These are phyloP conservation scores for Pentalonia nigronervosa DNA, from an alignment of 1,140 invertebrate genomes.

Conservation along the genomic window DNA sequence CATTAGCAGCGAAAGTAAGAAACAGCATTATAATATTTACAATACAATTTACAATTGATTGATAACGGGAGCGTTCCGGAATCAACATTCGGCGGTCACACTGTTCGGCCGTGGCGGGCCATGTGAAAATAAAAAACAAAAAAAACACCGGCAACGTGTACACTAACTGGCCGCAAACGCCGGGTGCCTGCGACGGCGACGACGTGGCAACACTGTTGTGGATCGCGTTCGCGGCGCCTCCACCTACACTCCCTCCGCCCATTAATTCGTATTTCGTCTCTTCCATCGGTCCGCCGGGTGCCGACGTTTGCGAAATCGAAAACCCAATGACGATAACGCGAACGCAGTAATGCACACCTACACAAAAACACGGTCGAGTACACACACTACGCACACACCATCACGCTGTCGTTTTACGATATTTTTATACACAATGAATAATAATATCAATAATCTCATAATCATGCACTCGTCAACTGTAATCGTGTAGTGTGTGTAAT, in stretches of 20 bases:
- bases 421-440: not conserved
- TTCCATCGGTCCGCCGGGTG: not conserved
- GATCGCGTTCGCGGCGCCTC: not conserved
- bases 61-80: not conserved
- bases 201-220: slow-evolving; percentile 24
- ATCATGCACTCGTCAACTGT: not conserved
- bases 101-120: not conserved
- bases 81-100: not conserved
- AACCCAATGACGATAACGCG: slow-evolving; percentile 34
- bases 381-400: not conserved
- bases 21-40: no score
- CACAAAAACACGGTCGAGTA: not conserved
- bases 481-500: not conserved
- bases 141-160: slow-evolving; percentile 43
- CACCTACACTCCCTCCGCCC: not conserved
- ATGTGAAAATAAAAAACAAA: not conserved
- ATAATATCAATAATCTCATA: not conserved
- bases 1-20: not conserved
- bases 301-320: slow-evolving; percentile 14
- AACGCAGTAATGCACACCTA: not conserved
- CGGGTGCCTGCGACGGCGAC: not conserved
- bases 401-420: not conserved
- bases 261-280: not conserved
- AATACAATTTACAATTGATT: not conserved
- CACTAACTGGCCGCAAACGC: not conserved